Evolutionary conservation across 2,888 invertebrate species (phyloP).

Genomic region (Sicus ferrugineus): DNA sequence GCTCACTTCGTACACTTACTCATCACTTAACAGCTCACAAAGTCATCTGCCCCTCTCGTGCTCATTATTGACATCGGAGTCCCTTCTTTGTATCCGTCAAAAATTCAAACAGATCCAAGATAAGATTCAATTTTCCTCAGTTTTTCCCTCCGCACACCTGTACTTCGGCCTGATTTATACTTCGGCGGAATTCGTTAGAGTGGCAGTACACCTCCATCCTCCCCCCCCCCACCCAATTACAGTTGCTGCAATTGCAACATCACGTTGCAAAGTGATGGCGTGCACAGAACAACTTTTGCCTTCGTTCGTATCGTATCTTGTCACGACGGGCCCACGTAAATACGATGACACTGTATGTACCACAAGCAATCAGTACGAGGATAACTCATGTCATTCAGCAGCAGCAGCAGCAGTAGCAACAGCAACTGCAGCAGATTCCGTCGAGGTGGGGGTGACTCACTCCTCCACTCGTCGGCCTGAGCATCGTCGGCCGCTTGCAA

Average conservation of each 20-base stretch:
- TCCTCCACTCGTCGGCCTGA: neutral
- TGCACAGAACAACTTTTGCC: neutral
- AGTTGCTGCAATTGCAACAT: neutral
- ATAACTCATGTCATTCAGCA: slow-evolving; percentile 14
- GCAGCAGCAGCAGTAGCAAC: neutral
- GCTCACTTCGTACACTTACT: neutral
- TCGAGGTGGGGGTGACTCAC: too few relatives aligned
- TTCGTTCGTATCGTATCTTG: neutral
- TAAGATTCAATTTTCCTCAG: slow-evolving; percentile 9
- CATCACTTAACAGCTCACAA: neutral
- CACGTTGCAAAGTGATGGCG: neutral
- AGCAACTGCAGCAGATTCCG: neutral
- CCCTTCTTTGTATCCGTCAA: neutral
- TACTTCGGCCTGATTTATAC: neutral
- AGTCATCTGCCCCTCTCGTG: neutral
- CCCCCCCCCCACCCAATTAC: neutral
- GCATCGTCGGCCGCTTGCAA: neutral
- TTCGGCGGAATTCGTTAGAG: neutral
- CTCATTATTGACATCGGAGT: neutral
- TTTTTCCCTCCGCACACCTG: neutral
- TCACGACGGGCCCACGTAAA: neutral
- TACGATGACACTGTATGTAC: neutral
- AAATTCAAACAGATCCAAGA: slow-evolving; percentile 3
- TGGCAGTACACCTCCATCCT: neutral
- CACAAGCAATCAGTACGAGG: slow-evolving; percentile 4